Evolutionary conservation across 2,113 vertebrate genomes (phyloP), one percentile per base, ranked within the genome.

Genomic region (Euleptes europaea): DNA sequence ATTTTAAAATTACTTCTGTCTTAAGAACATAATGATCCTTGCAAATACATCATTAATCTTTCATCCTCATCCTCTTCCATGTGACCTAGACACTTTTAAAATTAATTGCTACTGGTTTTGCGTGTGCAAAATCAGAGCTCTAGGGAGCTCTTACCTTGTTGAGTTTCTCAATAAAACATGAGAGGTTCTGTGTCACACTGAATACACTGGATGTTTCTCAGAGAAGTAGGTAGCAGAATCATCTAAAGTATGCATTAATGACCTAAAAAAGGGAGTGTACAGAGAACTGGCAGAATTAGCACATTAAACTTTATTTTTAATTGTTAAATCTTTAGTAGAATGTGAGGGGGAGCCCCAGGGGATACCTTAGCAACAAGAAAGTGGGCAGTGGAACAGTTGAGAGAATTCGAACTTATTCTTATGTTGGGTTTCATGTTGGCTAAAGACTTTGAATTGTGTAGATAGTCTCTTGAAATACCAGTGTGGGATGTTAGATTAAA

Each of bases 231-330:
- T 33, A 78, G 75, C 66, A 44, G 75, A 84, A 49, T 49, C 14
- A 77, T 17, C 49, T 78, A 33, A 26, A 33, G 15, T 57, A 44
- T 60, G 40, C 4, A n/a, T 78, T 84, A 40, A 78, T 78, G 65
- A 70, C 51, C 31, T 60, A 40, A 31, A 71, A 71, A 77, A 71
- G 17, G 49, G 31, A 57, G 19, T 44, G 19, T 42, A 42, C 17
- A 44, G 47, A 12, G 35, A 70, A 8, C 26, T 57, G 51, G 28
- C 38, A 78, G 65, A 78, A 84, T 84, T 3, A 42, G n/a, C 28
- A 78, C 44, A 57, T 84, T 44, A 84, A 84, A 49, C 14, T n/a
- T 73, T 54, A 67, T 57, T 77, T 84, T 42, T 77, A 47, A 57
- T 54, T 23, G 44, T 76, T 84, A 76, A 84, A 67, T 31, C 33